These are phyloP conservation scores for Holacanthella duospinosa DNA, from an alignment of 2,888 invertebrate genomes.

Conservation along the genomic window DNA sequence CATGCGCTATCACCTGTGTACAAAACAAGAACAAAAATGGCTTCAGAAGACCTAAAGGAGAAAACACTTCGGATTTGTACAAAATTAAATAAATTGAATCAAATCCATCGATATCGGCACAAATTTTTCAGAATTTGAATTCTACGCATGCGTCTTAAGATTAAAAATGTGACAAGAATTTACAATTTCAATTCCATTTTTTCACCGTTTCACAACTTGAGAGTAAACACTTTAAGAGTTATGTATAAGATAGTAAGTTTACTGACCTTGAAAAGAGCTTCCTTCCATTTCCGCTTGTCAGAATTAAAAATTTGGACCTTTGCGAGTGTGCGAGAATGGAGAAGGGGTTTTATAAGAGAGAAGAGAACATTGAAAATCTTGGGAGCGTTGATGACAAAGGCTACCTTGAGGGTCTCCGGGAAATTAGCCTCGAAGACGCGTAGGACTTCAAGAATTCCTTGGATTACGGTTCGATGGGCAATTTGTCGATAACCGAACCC, in stretches of 20 bases:
- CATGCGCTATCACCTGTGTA: too few relatives aligned
- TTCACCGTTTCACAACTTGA: too few relatives aligned
- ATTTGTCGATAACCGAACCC: constrained; percentile 29
- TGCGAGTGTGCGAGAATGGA: constrained; percentile 17
- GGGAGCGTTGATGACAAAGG: constrained; percentile 21
- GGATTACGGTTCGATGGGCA: constrained; percentile 17
- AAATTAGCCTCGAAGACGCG: constrained; percentile 20
- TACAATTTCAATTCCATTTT: too few relatives aligned
- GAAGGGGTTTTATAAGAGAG: constrained; percentile 17
- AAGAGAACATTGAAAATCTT: constrained; percentile 19
- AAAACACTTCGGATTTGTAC: too few relatives aligned
- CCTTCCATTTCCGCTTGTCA: constrained; percentile 18
- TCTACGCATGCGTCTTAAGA: too few relatives aligned
- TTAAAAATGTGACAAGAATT: constrained; percentile 10
- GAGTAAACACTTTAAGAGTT: too few relatives aligned
- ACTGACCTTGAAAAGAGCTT: constrained; percentile 14
- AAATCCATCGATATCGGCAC: too few relatives aligned
- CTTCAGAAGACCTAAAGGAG: too few relatives aligned
- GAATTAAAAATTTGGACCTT: constrained; percentile 18
- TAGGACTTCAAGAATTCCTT: constrained; percentile 19
- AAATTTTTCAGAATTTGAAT: too few relatives aligned
- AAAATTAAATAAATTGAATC: too few relatives aligned
- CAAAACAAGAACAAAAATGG: too few relatives aligned
- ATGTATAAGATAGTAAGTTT: too few relatives aligned
- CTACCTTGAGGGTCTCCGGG: constrained; percentile 19